Evolutionary conservation across 2,888 invertebrate species (phyloP), one percentile per base, ranked within the genome.

Genomic region (Nowickia ferox): DNA sequence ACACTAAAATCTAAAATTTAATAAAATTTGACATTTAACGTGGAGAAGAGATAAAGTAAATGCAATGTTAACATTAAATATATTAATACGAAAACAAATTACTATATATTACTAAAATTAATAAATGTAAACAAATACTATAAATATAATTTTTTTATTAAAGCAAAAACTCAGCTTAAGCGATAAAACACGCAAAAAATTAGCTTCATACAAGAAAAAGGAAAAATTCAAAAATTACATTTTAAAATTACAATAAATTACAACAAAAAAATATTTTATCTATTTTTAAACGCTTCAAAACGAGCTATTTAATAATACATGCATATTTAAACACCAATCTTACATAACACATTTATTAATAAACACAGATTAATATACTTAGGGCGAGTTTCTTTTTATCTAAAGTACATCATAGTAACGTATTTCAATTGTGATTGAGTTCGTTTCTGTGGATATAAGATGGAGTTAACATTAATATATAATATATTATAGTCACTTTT

Each of bases 51-150:
- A 66, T 80, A 68, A 83, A 86, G 86, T 86, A 86, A 86, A 83
- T 86, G 86, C 86, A 86, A 86, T 80, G 86, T 86, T 86, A 83
- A 86, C 86, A 86, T 86, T 85, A 30, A 30, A 30, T 30, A 85
- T 68, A 76, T 72, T 65, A 78, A 74, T 78, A 82, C 65, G 53
- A 75, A 55, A 65, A 63, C 30, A 72, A 69, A 76, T 19, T 44
- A 76, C n/a, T 40, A 71, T 44, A 40, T 65, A 65, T 65, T 44
- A 77, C 59, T 72, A 74, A 81, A 53, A 76, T 74, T 65, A 78
- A 66, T 66, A 68, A 79, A 46, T 53, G 59, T 72, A 77, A 77
- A 79, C 63, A 65, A 69, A 80, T 80, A 81, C 57, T 78, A 30
- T 30, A 69, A 68, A 86, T 68, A 72, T 75, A 86, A 79, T 86